These are phyloP conservation scores for Heliconius himera DNA, from an alignment of 1,140 invertebrate genomes.

Conservation along the genomic window DNA sequence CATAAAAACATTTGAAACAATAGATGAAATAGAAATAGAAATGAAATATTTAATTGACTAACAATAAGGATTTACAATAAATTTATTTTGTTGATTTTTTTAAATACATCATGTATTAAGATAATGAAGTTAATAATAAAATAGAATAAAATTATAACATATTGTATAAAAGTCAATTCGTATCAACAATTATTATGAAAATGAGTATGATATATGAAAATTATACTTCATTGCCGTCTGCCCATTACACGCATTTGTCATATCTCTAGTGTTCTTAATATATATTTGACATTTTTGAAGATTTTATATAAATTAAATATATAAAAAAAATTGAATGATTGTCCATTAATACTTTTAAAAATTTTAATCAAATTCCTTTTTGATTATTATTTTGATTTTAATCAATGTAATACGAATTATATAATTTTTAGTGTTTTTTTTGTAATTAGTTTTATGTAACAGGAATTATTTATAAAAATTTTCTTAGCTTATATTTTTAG, in stretches of 20 bases:
- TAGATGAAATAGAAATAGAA: neutral
- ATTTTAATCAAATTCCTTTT: too few relatives aligned
- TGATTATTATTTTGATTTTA: neutral
- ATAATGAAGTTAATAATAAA: neutral
- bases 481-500: neutral
- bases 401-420: neutral
- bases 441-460: neutral
- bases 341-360: neutral
- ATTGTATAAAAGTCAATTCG: constrained; percentile 3
- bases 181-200: neutral
- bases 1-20: neutral
- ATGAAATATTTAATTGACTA: neutral
- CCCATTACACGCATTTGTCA: neutral
- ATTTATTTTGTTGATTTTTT: neutral
- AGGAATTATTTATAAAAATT: neutral
- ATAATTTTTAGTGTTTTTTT: neutral
- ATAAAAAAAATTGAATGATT: neutral
- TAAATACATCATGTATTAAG: neutral
- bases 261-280: neutral
- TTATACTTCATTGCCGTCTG: neutral
- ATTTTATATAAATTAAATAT: neutral
- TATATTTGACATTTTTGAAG: neutral
- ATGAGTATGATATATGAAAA: neutral
- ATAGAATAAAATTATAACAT: neutral
- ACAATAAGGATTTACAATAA: neutral